phyloP scores from a whole-genome alignment of 2,888 invertebrate species.

The Dorcus hopei region DNA sequence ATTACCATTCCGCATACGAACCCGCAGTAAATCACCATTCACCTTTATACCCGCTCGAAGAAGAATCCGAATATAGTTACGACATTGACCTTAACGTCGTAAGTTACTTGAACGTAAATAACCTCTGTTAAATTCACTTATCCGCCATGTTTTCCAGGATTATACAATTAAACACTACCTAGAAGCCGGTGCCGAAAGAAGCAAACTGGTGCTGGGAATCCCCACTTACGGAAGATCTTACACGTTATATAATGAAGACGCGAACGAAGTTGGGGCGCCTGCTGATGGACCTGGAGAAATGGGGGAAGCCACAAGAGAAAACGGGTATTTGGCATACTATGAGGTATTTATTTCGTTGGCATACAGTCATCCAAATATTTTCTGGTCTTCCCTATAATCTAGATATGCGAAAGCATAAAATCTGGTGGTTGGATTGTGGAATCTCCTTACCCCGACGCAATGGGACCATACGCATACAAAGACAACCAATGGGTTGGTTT shows the following conservation, averaged over 20 bases:
- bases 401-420: constrained; percentile 83
- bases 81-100: constrained; percentile 86
- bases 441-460: constrained; percentile 74
- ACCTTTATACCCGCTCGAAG: constrained; percentile 77
- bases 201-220: constrained; percentile 81
- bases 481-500: constrained; percentile 93
- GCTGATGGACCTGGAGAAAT: constrained; percentile 89
- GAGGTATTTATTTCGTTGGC: constrained; percentile 58
- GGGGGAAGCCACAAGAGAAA: constrained; percentile 88
- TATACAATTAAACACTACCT: constrained; percentile 81
- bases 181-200: constrained; percentile 72
- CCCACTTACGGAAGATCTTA: constrained; percentile 90
- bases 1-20: constrained; percentile 90
- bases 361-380: too few species aligned
- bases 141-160: constrained; percentile 57
- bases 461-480: constrained; percentile 87
- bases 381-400: too few species aligned
- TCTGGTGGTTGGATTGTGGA: constrained; percentile 79
- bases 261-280: constrained; percentile 81
- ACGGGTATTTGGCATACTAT: constrained; percentile 89
- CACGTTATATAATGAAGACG: constrained; percentile 82
- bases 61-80: constrained; percentile 82
- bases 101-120: constrained; percentile 47
- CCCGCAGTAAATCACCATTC: constrained; percentile 90
- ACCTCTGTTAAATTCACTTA: neutral